Conservation (phyloP, 2,113 vertebrate species). For the rabbit (Oryctolagus cuniculus) region DNA sequence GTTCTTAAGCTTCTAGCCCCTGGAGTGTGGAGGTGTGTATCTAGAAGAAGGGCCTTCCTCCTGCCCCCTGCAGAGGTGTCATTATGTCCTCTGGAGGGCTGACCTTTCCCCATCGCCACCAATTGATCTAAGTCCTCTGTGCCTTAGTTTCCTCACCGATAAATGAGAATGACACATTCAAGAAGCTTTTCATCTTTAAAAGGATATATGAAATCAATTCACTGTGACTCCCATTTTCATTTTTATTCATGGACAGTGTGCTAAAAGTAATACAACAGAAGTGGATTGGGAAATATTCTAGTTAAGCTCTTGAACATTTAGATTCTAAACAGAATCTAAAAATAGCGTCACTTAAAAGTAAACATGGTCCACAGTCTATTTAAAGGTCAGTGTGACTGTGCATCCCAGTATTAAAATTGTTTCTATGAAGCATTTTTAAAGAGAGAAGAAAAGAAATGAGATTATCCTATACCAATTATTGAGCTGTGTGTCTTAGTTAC, state of each 20-base stretch:
- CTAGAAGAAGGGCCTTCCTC: background rate
- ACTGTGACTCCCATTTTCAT: background rate
- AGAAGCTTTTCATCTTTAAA: background rate
- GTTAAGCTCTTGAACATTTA: conserved; percentile 9
- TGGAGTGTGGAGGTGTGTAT: background rate
- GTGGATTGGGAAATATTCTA: background rate
- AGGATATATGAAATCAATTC: background rate
- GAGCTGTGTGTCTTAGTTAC: background rate
- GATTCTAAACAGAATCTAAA: conserved; percentile 42
- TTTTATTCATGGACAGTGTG: background rate
- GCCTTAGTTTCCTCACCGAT: background rate
- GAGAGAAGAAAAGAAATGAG: background rate
- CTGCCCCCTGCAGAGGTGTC: too few species aligned
- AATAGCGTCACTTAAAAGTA: conserved; percentile 11
- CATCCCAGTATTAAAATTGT: background rate
- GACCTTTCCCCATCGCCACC: background rate
- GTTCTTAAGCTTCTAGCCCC: background rate
- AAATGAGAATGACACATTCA: background rate
- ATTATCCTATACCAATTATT: background rate
- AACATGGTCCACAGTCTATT: background rate
- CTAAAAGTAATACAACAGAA: background rate
- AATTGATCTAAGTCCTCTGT: background rate
- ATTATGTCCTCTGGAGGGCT: too few species aligned
- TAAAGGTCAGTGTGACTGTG: conserved; percentile 27
- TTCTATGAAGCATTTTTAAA: conserved; percentile 48